Evolutionary conservation across 2,888 invertebrate species (phyloP).

Genomic region (Therioaphis trifolii): DNA sequence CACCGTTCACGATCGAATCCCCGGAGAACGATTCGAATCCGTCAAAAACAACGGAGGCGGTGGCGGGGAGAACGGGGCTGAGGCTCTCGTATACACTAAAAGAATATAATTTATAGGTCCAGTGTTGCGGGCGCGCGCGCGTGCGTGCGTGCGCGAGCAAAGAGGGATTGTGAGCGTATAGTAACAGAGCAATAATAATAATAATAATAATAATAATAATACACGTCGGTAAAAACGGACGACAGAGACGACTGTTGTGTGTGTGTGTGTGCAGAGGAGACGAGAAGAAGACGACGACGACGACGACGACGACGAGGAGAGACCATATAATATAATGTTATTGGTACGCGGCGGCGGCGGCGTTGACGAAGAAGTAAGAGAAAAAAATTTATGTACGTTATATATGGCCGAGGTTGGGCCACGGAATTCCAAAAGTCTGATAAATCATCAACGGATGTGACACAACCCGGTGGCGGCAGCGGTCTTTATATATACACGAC

Average conservation of each 20-base stretch:
- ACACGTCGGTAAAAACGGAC: background rate
- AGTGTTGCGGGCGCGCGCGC: conserved; percentile 14
- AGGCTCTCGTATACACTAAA: background rate
- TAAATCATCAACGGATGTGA: conserved; percentile 62
- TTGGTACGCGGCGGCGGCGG: background rate
- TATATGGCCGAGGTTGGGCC: conserved; percentile 49
- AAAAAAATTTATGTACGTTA: conserved; percentile 42
- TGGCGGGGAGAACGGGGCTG: conserved; percentile 2
- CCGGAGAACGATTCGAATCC: conserved; percentile 61
- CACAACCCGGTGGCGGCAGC: conserved; percentile 35
- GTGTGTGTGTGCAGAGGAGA: background rate
- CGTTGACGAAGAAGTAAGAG: conserved; percentile 20
- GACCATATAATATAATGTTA: too few species aligned
- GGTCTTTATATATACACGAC: conserved; percentile 36
- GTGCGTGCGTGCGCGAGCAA: background rate
- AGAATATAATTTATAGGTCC: conserved; percentile 62
- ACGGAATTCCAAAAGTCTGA: conserved; percentile 61
- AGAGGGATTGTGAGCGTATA: conserved; percentile 10
- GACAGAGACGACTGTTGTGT: conserved; percentile 16
- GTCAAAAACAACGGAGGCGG: conserved; percentile 50
- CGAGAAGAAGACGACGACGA: background rate
- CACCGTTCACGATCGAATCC: conserved; percentile 59
- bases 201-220: too few species aligned
- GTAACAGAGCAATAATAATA: background rate
- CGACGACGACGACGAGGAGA: conserved; percentile 18